Evolutionary conservation across 2,113 vertebrate species (phyloP).

Genomic region (Alligator sinensis): DNA sequence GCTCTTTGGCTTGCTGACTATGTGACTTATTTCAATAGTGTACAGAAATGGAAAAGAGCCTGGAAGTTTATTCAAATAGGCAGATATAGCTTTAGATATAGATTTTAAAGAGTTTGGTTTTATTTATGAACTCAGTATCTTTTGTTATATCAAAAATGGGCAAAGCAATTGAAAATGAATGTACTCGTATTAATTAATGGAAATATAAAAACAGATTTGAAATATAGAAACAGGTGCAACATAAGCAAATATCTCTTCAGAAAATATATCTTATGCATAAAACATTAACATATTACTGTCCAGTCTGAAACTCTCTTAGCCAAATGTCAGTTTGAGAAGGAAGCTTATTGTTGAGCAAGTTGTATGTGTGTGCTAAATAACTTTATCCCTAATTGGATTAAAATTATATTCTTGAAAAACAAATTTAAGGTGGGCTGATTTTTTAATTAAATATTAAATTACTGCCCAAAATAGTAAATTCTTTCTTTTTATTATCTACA

Average conservation of each 20-base stretch:
- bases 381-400: background rate
- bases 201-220: background rate
- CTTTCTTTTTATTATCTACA: background rate
- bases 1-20: background rate
- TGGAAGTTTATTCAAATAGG: background rate
- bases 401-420: background rate
- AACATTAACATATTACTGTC: background rate
- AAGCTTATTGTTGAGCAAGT: background rate
- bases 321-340: background rate
- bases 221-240: background rate
- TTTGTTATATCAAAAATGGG: background rate
- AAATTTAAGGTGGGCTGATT: background rate
- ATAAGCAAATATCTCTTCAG: background rate
- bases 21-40: background rate
- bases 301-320: background rate
- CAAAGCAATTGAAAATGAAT: background rate
- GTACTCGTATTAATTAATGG: background rate
- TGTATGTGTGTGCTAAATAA: background rate
- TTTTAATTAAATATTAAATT: background rate
- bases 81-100: too few species aligned
- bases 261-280: background rate
- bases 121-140: background rate
- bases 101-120: background rate
- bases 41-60: background rate
- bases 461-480: background rate